Evolutionary conservation across 2,113 vertebrate species (phyloP), one percentile per base, ranked within the genome.

Genomic region (Hydrochoerus hydrochaeris): DNA sequence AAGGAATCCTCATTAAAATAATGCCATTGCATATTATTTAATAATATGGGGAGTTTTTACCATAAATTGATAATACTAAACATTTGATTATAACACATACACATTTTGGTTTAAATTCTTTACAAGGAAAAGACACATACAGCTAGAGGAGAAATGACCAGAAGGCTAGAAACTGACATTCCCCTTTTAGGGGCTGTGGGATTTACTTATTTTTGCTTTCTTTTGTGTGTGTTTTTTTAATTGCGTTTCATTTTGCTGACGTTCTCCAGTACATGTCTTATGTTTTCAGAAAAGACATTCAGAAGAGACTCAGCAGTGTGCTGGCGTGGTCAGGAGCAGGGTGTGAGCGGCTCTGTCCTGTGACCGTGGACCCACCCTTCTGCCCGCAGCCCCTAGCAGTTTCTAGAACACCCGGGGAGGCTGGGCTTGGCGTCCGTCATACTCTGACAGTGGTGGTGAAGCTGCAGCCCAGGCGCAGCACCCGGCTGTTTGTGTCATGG

Each of bases 191-290:
- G 4, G 17, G 32, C 10, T 60, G 12, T 60, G 41, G 7, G 1
- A 65, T 87, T 93, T 46, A 13, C 73, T 89, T 35, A n/a, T 5
- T 88, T 93, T 77, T 89, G 8, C 65, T 65, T 49, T 88, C 35
- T 32, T 85, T 24, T 85, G 35, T 5, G 32, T 5, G 16, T 2
- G 8, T 35, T 30, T 14, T 12, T n/a, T 62, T 57, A 9, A 63
- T 67, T 57, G 75, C 38, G 1, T 49, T 67, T 81, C 54, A 32
- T 71, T 58, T 88, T 80, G 6, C 13, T 82, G 49, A 41, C 81
- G 80, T 85, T 81, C 7, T 83, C 46, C 28, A 85, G 14, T 26
- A 28, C 63, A 22, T 5, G 49, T 19, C 3, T 57, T 90, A 65
- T 44, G 41, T 35, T 93, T 88, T 82, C 22, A 44, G 24, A 7